These are phyloP conservation scores for Vidua chalybeata DNA, from an alignment of 2,113 vertebrate genomes.

Conservation along the genomic window DNA sequence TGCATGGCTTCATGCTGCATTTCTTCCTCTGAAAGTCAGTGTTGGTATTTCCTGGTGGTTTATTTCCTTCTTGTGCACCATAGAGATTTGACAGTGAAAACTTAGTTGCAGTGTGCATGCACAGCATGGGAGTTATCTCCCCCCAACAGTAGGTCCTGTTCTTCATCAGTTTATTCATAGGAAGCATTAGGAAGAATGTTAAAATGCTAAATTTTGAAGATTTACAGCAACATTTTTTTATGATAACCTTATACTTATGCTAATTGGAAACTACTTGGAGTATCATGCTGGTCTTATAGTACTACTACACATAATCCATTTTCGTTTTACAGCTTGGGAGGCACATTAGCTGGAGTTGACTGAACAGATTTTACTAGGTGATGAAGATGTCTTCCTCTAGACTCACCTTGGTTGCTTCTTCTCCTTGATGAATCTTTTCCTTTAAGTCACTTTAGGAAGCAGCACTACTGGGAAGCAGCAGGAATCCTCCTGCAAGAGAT, in stretches of 20 bases:
- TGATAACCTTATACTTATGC: not conserved
- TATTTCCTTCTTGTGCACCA: not conserved
- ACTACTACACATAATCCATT: not conserved
- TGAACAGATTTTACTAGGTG: not conserved
- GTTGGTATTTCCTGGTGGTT: not conserved
- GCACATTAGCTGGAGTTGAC: not conserved
- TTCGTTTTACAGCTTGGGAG: not conserved
- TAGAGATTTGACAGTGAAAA: not conserved
- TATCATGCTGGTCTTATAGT: not conserved
- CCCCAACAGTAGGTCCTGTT: not conserved
- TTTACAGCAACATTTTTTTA: not conserved
- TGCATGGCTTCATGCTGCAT: not conserved
- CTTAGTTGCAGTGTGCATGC: not conserved
- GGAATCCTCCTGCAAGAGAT: not conserved
- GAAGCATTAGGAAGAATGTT: not conserved
- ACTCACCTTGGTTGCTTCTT: not conserved
- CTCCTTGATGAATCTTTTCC: not conserved
- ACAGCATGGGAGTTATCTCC: not conserved
- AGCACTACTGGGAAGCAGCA: not conserved
- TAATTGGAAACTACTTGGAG: not conserved
- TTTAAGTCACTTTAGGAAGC: not conserved
- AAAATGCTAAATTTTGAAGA: not conserved
- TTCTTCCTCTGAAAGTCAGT: not conserved
- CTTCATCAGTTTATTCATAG: not conserved
- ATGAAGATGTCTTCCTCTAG: not conserved